phyloP scores from a whole-genome alignment of 2,888 invertebrate genomes.

The Drosophila atroscutellata region DNA sequence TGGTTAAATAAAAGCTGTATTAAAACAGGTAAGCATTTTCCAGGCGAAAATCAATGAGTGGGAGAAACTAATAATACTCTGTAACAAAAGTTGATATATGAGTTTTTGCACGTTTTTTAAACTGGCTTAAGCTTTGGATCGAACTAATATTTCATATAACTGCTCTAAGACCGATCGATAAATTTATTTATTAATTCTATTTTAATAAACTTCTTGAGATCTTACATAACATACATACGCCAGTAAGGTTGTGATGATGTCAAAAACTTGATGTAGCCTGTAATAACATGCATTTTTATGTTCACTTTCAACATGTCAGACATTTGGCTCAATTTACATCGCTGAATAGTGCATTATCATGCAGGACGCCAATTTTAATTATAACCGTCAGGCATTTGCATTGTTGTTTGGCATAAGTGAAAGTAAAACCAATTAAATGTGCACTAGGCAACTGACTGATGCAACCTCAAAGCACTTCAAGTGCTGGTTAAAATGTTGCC shows the following conservation, averaged over 20 bases:
- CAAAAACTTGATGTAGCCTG: background rate
- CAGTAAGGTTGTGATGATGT: background rate
- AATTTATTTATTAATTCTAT: background rate
- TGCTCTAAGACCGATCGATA: background rate
- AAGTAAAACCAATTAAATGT: background rate
- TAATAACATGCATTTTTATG: background rate
- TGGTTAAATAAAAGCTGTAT: slow-evolving; percentile 40
- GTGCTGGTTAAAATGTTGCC: slow-evolving; percentile 2
- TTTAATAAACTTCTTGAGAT: background rate
- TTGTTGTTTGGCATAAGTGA: slow-evolving; percentile 13
- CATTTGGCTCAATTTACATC: background rate
- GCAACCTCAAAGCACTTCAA: background rate
- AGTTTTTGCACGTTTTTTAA: background rate
- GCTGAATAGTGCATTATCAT: background rate
- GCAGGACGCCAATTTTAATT: slow-evolving; percentile 9
- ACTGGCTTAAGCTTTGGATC: background rate
- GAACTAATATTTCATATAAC: background rate
- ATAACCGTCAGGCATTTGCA: slow-evolving; percentile 10
- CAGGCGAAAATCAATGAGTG: background rate
- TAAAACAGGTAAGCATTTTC: slow-evolving; percentile 26
- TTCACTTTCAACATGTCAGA: background rate
- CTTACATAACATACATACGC: background rate
- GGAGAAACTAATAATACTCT: background rate
- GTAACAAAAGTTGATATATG: background rate
- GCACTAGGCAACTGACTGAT: slow-evolving; percentile 7